A percentile compares a stretch with the other conserved stretches of the same genome.
Evolutionary conservation across 2,113 vertebrate genomes (phyloP).

Genomic region (Mesitornis unicolor): DNA sequence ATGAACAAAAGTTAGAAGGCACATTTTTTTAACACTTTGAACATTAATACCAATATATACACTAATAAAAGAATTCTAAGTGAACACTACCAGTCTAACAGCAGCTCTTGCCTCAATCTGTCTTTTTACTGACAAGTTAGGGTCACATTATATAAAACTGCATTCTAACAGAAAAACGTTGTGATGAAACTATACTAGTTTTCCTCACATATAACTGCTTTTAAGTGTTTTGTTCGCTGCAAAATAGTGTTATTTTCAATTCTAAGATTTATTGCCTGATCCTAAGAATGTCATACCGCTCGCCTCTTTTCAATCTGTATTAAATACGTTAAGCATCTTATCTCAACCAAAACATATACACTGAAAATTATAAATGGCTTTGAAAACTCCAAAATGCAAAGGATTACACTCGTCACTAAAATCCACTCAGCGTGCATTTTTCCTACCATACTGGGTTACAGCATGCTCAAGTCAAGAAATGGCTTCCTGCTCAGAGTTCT

Average conservation of each 20-base stretch:
- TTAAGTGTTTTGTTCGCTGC: background rate
- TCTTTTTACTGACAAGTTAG: background rate
- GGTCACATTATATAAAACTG: background rate
- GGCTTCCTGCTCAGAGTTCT: background rate
- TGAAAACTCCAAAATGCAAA: background rate
- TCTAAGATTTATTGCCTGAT: background rate
- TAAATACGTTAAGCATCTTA: background rate
- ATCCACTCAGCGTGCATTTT: background rate
- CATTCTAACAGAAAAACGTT: background rate
- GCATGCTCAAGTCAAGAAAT: background rate
- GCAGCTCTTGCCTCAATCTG: background rate
- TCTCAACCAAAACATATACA: background rate
- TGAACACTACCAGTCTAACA: background rate
- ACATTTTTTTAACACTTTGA: background rate
- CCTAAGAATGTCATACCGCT: background rate
- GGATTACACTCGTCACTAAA: background rate
- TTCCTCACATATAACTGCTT: background rate
- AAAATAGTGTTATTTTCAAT: background rate
- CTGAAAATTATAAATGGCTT: background rate
- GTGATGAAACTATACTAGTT: background rate
- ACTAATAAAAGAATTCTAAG: background rate
- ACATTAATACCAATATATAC: background rate
- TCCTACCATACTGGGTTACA: background rate
- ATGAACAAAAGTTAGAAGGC: background rate
- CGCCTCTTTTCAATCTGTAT: background rate